phyloP scores from a whole-genome alignment of 2,113 vertebrate genomes.

The Phycodurus eques region DNA sequence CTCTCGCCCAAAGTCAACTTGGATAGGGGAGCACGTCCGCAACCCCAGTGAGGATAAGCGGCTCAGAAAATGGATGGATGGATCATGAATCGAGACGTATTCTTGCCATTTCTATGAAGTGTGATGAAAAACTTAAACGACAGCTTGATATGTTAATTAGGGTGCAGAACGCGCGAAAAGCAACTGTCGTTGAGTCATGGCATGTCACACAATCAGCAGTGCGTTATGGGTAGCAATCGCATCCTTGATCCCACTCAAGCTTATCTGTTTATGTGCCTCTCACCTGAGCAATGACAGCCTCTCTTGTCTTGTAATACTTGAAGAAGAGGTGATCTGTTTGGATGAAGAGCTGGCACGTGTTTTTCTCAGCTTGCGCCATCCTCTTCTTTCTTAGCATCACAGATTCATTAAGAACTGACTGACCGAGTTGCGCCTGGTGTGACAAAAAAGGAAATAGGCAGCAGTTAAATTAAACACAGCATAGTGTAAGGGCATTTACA shows the following conservation, averaged over 20 bases:
- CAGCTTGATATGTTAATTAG: not conserved
- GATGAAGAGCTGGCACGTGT: conserved; percentile 97
- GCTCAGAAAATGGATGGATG: not conserved
- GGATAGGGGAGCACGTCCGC: too few species aligned
- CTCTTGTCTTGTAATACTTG: conserved; percentile 90
- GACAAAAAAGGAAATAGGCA: not conserved
- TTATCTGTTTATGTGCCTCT: not conserved
- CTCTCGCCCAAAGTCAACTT: too few species aligned
- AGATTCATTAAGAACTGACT: conserved; percentile 46
- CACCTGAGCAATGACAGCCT: conserved; percentile 88
- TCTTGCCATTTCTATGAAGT: not conserved
- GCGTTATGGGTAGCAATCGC: not conserved
- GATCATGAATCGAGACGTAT: not conserved
- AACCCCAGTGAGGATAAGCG: too few species aligned
- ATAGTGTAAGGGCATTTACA: conserved; percentile 21
- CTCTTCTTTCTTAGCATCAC: conserved; percentile 85
- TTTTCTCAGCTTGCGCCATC: conserved; percentile 89
- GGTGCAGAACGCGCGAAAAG: not conserved
- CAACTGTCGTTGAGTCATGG: not conserved
- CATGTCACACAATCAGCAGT: not conserved
- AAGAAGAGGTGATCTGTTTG: conserved; percentile 97
- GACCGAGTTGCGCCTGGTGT: conserved; percentile 49
- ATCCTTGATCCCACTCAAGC: not conserved
- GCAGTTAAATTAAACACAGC: conserved; percentile 50
- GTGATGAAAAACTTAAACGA: not conserved